Evolutionary conservation across 2,797 vertebrate genomes (phyloP), one percentile per base, ranked within the genome.

Genomic region (Myripristis murdjan): DNA sequence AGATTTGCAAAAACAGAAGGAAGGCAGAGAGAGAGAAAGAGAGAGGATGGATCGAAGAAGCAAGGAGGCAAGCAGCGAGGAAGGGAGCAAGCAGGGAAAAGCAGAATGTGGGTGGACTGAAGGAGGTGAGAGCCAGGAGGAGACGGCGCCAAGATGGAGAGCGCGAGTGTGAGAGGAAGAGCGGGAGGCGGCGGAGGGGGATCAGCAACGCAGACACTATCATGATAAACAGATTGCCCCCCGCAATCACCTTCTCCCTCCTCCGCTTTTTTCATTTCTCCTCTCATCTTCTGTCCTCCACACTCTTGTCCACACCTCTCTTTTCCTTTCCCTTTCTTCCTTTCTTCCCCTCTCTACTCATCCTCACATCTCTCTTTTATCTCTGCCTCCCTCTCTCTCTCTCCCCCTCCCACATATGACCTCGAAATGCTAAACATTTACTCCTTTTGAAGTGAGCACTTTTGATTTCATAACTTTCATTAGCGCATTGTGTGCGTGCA

Each of bases 391-490:
- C 39, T 22, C 49, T 43, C 39, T 22, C 49, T 43, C 16, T 18
- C 23, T n/a, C 58, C 64, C 39, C 35, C 39, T 33, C 48, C 52
- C 44, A 64, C 31, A 64, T 1, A 22, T 58, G 58, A 77, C 70
- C 62, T 64, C 12, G 18, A 81, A 83, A 87, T 51, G 75, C 57
- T 80, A 72, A 89, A 73, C 66, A 75, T 71, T 75, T 48, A 46
- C 66, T 67, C 48, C 63, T 71, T 87, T 88, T 86, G 76, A 89
- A 86, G 68, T 71, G 20, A 77, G 77, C 37, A 9, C 67, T 87
- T 49, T 15, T 62, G 47, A 70, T 72, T 87, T 81, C 33, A 59
- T 61, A 68, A 83, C 63, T 80, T 26, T 81, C 63, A 81, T 83
- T 59, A 79, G 31, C 16, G 31, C 1, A 9, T 24, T 0, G 18